Evolutionary conservation across 2,797 vertebrate species (phyloP), one percentile per base, ranked within the genome.

Genomic region (Lemur catta): DNA sequence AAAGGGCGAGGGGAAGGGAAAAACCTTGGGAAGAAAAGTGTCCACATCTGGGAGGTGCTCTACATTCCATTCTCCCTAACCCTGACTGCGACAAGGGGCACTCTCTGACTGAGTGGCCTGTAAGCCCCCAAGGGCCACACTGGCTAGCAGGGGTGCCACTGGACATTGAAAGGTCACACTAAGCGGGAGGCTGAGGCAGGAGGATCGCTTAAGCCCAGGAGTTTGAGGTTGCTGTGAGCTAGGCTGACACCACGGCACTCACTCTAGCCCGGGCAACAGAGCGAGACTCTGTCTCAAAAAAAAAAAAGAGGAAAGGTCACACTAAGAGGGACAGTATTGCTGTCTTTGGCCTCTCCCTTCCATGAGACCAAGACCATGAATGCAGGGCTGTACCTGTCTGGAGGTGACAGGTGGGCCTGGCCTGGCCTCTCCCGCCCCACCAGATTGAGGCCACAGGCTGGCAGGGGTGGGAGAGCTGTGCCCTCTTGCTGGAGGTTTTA

Each of bases 381-480:
- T 65, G 33, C 7, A 65, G 33, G 33, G 63, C 69, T 4, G 11
- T 3, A 11, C 14, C 48, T 65, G 52, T 10, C 85, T 78, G 71
- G 41, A 65, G 72, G 33, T n/a, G 7, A 2, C 10, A 6, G 2
- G 0, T 0, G 20, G 35, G 28, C 33, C 14, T 11, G 72, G 6
- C n/a, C 43, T 24, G 63, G 9, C 4, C 12, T 38, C 12, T 30
- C 46, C 38, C 33, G 4, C 0, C 7, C 33, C 4, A 0, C 20
- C 15, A 8, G n/a, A 28, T 46, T 28, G 48, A 8, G 43, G 52
- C n/a, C 65, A 20, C 9, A 11, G 65, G 5, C 13, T 33, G 30
- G 61, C 13, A 15, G 13, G 28, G 12, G 28, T 14, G 28, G 61
- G 28, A 33, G 61, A 30, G 61, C 41, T 75, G 30, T 1, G 41